These are phyloP conservation scores for Meles meles DNA, from an alignment of 2,113 vertebrate genomes.

Conservation along the genomic window DNA sequence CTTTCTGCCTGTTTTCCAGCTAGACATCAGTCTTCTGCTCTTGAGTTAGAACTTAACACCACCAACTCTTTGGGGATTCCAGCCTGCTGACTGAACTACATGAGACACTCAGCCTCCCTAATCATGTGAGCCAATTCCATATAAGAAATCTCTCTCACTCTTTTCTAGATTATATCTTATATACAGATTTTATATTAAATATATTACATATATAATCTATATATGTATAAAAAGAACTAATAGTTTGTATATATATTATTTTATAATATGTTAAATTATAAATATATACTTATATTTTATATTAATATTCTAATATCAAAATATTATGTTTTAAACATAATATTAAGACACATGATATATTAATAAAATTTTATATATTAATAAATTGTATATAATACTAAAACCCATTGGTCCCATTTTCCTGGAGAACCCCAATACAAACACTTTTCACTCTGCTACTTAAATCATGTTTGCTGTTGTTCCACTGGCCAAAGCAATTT, in stretches of 20 bases:
- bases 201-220: background rate
- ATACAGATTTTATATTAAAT: background rate
- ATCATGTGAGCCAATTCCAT: background rate
- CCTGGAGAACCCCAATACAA: background rate
- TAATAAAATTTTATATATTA: background rate
- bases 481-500: background rate
- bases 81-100: background rate
- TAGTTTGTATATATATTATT: background rate
- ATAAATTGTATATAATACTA: background rate
- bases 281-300: background rate
- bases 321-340: background rate
- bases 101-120: background rate
- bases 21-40: background rate
- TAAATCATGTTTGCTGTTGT: background rate
- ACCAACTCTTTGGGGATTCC: background rate
- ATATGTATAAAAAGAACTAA: background rate
- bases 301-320: background rate
- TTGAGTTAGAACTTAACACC: background rate
- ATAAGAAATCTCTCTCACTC: background rate
- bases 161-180: background rate
- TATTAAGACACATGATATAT: background rate
- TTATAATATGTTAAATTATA: background rate
- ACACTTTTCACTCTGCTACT: background rate
- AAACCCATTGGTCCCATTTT: background rate
- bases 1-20: background rate